Percentiles rank a stretch among this genome's conserved stretches.
phyloP scores from a whole-genome alignment of 2,888 invertebrate genomes.

The Scelioninae gen. 1 region DNA sequence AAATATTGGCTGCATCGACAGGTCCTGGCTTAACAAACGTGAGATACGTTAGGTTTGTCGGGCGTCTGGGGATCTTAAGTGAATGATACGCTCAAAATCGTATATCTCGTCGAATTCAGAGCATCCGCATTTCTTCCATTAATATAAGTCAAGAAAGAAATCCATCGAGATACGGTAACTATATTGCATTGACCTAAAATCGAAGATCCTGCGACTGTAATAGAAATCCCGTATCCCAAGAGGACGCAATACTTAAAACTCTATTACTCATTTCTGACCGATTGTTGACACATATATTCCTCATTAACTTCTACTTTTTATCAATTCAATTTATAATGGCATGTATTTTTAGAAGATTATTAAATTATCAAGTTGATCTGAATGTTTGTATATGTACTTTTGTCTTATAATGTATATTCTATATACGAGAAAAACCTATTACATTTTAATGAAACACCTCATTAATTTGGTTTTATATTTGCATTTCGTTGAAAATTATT shows the following conservation, averaged over 20 bases:
- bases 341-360: not conserved
- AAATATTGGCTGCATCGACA: constrained; percentile 71
- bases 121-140: constrained; percentile 70
- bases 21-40: constrained; percentile 72
- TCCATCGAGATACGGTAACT: constrained; percentile 72
- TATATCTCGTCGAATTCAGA: constrained; percentile 63
- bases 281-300: not conserved
- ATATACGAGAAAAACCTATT: too few species aligned
- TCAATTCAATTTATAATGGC: too few species aligned
- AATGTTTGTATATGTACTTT: not conserved
- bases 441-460: too few species aligned
- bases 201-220: constrained; percentile 69
- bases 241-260: constrained; percentile 68
- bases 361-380: not conserved
- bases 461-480: too few species aligned
- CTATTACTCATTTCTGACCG: constrained; percentile 59
- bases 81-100: constrained; percentile 71
- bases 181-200: constrained; percentile 75
- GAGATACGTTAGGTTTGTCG: constrained; percentile 69
- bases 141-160: constrained; percentile 74
- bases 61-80: constrained; percentile 70
- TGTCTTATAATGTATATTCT: too few species aligned
- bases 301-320: constrained; percentile 43
- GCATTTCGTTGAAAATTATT: too few species aligned
- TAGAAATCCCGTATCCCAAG: constrained; percentile 62